A percentile compares a stretch with the other conserved stretches of the same genome.
These are phyloP conservation scores for Chelonus insularis DNA, from an alignment of 1,140 invertebrate genomes.

Conservation along the genomic window DNA sequence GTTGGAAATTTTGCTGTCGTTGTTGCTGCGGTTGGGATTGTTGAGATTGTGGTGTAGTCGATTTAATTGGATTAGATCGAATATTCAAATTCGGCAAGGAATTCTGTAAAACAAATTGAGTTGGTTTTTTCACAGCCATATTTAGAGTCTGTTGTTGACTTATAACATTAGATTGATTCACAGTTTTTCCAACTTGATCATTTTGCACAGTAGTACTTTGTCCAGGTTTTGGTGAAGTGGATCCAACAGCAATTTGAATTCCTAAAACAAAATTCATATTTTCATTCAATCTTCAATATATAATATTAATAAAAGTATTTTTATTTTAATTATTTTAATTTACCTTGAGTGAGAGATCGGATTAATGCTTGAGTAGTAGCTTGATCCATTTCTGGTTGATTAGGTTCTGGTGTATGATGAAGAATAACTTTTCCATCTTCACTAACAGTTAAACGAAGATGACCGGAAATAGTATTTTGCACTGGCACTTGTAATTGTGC, in stretches of 20 bases:
- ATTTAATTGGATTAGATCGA: constrained; percentile 38
- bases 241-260: constrained; percentile 21
- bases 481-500: constrained; percentile 56
- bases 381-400: constrained; percentile 55
- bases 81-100: constrained; percentile 35
- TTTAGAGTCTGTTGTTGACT: constrained; percentile 38
- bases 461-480: constrained; percentile 55
- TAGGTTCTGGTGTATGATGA: constrained; percentile 57
- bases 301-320: no score
- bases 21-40: not conserved
- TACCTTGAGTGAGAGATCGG: constrained; percentile 50
- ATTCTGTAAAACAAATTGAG: constrained; percentile 34
- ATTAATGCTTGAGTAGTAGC: constrained; percentile 55
- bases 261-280: not conserved
- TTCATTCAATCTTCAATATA: no score
- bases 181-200: constrained; percentile 2
- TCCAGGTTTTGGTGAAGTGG: constrained; percentile 17
- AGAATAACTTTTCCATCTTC: constrained; percentile 61
- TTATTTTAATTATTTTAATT: no score
- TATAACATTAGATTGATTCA: not conserved
- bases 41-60: constrained; percentile 12
- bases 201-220: constrained; percentile 14
- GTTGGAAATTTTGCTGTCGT: not conserved
- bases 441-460: constrained; percentile 57
- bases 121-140: constrained; percentile 34